Percentiles rank a stretch among this genome's conserved stretches.
Conservation (phyloP, 2,888 invertebrate species). For the Agrochola lychnidis region DNA sequence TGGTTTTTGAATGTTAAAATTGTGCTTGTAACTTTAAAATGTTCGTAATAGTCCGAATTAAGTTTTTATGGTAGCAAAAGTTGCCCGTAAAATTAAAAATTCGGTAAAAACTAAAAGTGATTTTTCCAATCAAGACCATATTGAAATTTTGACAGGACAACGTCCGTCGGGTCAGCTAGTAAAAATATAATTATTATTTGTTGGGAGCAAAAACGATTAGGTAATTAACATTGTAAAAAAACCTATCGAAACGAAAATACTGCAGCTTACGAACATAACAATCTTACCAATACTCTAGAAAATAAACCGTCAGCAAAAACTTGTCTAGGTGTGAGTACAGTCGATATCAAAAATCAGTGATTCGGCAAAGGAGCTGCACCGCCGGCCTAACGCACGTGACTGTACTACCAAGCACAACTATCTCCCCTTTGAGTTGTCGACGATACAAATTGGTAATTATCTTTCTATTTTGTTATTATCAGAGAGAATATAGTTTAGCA, state of each 20-base stretch:
- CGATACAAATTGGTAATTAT: constrained; percentile 67
- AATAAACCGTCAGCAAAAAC: neutral
- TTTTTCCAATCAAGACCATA: too few species aligned
- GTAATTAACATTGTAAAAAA: neutral
- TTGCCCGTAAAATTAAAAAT: too few species aligned
- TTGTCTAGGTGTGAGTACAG: constrained; percentile 12
- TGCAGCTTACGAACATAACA: neutral
- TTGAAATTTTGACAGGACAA: too few species aligned
- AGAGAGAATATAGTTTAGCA: constrained; percentile 34
- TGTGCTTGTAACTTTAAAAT: too few species aligned
- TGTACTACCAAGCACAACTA: constrained; percentile 47
- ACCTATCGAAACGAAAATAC: too few species aligned
- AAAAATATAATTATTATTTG: too few species aligned
- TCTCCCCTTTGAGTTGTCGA: constrained; percentile 56
- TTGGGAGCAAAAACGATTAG: neutral
- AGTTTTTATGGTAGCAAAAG: too few species aligned
- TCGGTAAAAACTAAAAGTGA: too few species aligned
- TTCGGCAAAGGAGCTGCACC: constrained; percentile 50
- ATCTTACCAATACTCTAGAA: neutral
- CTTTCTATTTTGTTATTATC: constrained; percentile 54
- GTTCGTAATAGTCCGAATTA: too few species aligned
- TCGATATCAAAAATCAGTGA: constrained; percentile 59
- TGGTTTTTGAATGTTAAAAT: too few species aligned
- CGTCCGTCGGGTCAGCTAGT: too few species aligned
- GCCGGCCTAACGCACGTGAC: constrained; percentile 53